These are phyloP conservation scores for Calameuta pallipes DNA, from an alignment of 2,888 invertebrate genomes.

Conservation along the genomic window DNA sequence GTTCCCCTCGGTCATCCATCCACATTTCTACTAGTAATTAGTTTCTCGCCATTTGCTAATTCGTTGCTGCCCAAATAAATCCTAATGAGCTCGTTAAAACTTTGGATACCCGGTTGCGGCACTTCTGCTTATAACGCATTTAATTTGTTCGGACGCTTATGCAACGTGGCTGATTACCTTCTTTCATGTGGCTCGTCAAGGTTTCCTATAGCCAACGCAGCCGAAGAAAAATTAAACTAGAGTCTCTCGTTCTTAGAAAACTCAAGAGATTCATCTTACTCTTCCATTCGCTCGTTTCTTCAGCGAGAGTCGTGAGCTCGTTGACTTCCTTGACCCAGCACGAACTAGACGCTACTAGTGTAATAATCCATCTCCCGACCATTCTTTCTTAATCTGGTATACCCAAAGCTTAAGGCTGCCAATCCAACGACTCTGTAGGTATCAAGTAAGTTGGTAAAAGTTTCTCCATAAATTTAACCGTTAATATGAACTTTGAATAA, in stretches of 20 bases:
- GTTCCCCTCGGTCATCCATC: too few relatives aligned
- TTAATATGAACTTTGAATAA: slow-evolving; percentile 46
- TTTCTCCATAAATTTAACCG: slow-evolving; percentile 55
- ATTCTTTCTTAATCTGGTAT: background rate
- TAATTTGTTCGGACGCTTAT: slow-evolving; percentile 24
- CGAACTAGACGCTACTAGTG: background rate
- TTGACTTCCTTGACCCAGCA: background rate
- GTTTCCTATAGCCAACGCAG: background rate
- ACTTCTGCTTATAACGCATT: slow-evolving; percentile 41
- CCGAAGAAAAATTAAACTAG: slow-evolving; percentile 15
- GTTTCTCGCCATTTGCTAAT: slow-evolving; percentile 30
- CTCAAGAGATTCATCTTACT: background rate
- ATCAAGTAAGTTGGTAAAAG: slow-evolving; percentile 44
- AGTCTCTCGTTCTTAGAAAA: background rate
- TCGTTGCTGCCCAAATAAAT: slow-evolving; percentile 19
- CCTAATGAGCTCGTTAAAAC: slow-evolving; percentile 56
- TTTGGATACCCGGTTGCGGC: slow-evolving; percentile 37
- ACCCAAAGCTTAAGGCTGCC: background rate
- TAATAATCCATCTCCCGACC: background rate
- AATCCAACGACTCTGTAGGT: slow-evolving; percentile 5
- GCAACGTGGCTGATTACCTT: slow-evolving; percentile 9
- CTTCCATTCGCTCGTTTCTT: background rate
- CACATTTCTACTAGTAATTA: slow-evolving; percentile 40
- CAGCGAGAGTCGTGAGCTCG: background rate
- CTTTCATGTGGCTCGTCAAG: background rate